Base-by-base conservation (phyloP, 2,888 invertebrate genomes). In the Diploptera punctata region DNA sequence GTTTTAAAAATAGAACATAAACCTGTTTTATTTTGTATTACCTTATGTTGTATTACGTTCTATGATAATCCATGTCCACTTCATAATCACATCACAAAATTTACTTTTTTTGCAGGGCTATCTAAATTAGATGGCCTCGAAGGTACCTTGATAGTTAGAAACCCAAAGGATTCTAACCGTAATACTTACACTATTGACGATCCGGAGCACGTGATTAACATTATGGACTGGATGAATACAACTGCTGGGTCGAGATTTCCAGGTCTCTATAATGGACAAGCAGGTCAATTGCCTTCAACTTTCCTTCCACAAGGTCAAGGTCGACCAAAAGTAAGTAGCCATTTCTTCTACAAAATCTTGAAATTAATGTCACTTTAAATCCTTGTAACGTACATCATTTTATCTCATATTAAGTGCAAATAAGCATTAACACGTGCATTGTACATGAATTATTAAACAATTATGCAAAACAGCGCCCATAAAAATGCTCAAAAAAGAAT, bases 91-190 rank as follows among this genome's bases (percentile, higher is more conserved):
- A n/a, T n/a, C n/a, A n/a, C n/a, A n/a, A n/a, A n/a, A n/a, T n/a
- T n/a, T n/a, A n/a, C n/a, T n/a, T n/a, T n/a, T n/a, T 10, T 47
- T 47, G 7, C 44, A 65, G 65, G 65, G 5, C n/a, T 65, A 65
- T 44, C 44, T 13, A 65, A 65, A 26, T 21, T 65, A 24, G 65
- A 65, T 26, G 65, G 65, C 18, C n/a, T 65, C 24, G 21, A 65
- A 26, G 65, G 65, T 3, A 47, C 24, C 24, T 24, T 65, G 4
- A 21, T 65, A 29, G 18, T 65, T 5, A 21, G 65, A 43, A 29
- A 10, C n/a, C 65, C 65, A 26, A 47, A 65, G 7, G 65, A 65
- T 4, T 29, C 29, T 2, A 65, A 65, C 26, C 21, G 65, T 18
- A 44, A 65, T 26, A 1, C 7, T 9, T 47, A 65, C n/a, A 29